Percentiles rank a stretch among this genome's conserved stretches.
These are phyloP conservation scores for Phataginus tricuspis DNA, from an alignment of 2,797 vertebrate genomes.

Conservation along the genomic window DNA sequence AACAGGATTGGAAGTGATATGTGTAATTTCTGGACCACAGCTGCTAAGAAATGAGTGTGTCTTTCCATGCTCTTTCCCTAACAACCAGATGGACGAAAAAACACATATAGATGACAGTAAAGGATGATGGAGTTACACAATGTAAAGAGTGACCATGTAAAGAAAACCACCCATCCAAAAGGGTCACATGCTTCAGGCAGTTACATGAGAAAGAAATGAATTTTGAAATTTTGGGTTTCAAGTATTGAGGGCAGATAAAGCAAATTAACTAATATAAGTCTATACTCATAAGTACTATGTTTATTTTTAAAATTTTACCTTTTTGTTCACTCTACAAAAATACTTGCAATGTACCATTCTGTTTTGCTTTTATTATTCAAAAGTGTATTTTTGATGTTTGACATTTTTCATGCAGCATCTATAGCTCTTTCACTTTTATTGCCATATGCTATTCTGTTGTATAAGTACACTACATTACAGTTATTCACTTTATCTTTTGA, in stretches of 20 bases:
- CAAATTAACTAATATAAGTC: neutral
- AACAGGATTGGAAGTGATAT: neutral
- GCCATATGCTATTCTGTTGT: neutral
- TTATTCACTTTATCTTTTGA: neutral
- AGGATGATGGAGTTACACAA: neutral
- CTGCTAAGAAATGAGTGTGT: rapidly evolving
- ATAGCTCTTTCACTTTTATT: neutral
- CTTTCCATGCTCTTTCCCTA: neutral
- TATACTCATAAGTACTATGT: neutral
- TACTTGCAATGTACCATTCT: neutral
- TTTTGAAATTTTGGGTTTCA: neutral
- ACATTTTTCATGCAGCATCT: neutral
- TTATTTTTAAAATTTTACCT: neutral
- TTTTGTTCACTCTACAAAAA: neutral
- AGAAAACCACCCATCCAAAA: neutral
- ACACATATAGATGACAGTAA: no score
- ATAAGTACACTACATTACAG: neutral
- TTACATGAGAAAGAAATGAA: neutral
- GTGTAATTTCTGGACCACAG: neutral
- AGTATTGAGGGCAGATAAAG: neutral
- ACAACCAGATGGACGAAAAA: neutral
- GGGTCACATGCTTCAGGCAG: rapidly evolving
- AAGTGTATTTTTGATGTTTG: neutral
- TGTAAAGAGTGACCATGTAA: neutral
- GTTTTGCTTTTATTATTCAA: neutral